Conservation (phyloP, 1,140 invertebrate genomes). For the Tribolium madens region DNA sequence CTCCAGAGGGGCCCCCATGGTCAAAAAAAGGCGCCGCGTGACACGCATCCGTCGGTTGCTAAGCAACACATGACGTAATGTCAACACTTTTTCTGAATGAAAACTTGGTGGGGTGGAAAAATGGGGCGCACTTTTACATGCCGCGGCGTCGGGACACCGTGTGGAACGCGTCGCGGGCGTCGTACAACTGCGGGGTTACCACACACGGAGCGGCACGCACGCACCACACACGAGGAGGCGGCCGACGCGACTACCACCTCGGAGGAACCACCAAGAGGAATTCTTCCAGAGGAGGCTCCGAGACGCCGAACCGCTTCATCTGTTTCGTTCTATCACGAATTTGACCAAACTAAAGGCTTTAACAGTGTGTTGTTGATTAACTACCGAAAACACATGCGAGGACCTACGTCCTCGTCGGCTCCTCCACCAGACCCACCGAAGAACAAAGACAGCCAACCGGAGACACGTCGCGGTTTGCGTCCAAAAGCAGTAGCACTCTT, state of each 20-base stretch:
- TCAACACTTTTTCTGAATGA: conserved; percentile 76
- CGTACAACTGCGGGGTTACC: conserved; percentile 17
- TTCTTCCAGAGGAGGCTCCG: conserved; percentile 3
- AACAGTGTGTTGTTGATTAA: conserved; percentile 61
- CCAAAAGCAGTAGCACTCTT: conserved; percentile 59
- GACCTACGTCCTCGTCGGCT: conserved; percentile 53
- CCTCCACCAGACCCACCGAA: conserved; percentile 41
- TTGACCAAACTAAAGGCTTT: conserved; percentile 49
- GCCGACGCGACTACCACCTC: neutral
- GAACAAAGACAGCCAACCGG: conserved; percentile 52
- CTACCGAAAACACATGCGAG: conserved; percentile 56
- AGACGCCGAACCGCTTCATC: conserved; percentile 46
- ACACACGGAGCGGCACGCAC: conserved; percentile 27
- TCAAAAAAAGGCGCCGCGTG: conserved; percentile 39
- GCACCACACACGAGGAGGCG: conserved; percentile 8
- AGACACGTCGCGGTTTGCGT: conserved; percentile 56
- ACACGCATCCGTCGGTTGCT: conserved; percentile 66
- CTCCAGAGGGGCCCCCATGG: neutral
- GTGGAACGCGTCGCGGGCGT: conserved; percentile 21
- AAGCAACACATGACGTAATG: conserved; percentile 70
- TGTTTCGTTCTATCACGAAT: conserved; percentile 52
- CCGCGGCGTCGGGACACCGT: conserved; percentile 18
- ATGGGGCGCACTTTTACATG: conserved; percentile 53
- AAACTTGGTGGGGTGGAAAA: conserved; percentile 66
- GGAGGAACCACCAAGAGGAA: neutral